Conservation (phyloP, 1,140 invertebrate genomes). For the Drosophila bocki region DNA sequence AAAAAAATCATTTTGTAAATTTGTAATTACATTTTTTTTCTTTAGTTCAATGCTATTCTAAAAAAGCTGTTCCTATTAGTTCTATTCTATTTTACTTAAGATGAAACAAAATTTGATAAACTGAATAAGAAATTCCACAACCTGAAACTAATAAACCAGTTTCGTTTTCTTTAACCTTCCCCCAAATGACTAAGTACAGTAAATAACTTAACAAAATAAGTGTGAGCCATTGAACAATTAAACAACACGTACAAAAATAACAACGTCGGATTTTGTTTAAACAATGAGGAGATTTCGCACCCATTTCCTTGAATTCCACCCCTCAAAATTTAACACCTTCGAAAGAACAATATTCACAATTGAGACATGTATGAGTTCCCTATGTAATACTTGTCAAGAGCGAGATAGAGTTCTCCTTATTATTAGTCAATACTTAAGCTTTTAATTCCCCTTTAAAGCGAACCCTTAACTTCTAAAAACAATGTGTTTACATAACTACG, state of each 20-base stretch:
- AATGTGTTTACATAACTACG: conserved; percentile 9
- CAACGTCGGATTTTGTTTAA: conserved; percentile 6
- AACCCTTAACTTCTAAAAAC: not conserved
- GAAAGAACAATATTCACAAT: not conserved
- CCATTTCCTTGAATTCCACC: not conserved
- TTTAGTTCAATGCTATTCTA: no score
- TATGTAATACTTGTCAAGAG: not conserved
- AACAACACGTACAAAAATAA: conserved; percentile 5
- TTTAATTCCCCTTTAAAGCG: not conserved
- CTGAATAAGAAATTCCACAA: not conserved
- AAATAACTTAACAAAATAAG: not conserved
- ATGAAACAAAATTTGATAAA: not conserved
- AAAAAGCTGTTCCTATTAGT: no score
- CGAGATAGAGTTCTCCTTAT: not conserved
- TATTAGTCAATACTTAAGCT: conserved; percentile 6
- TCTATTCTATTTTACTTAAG: no score
- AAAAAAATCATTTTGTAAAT: no score
- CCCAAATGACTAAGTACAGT: not conserved
- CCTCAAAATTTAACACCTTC: not conserved
- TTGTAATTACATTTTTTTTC: no score
- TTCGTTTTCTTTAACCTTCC: not conserved
- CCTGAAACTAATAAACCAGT: not conserved
- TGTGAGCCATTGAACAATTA: conserved; percentile 3
- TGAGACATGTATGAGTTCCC: not conserved
- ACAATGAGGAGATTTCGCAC: conserved; percentile 12